A percentile compares a stretch with the other conserved stretches of the same genome.
phyloP scores from a whole-genome alignment of 2,797 vertebrate genomes.

The Cygnus olor region DNA sequence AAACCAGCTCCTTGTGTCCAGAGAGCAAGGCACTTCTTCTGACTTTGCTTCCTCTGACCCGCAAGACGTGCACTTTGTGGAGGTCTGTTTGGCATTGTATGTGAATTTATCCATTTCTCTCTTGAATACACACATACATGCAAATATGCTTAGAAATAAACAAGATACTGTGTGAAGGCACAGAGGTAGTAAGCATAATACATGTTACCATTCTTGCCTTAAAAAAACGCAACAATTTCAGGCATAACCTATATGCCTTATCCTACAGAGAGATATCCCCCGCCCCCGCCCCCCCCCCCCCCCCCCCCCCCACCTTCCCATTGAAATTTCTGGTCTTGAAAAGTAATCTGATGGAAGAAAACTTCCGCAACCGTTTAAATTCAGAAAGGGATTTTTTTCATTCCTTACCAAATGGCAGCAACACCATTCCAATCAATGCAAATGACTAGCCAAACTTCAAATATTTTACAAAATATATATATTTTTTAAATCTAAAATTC shows the following conservation, averaged over 20 bases:
- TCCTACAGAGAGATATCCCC: background rate
- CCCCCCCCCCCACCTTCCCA: fast-evolving
- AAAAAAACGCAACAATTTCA: background rate
- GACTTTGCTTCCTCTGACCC: background rate
- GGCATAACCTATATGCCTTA: background rate
- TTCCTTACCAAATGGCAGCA: background rate
- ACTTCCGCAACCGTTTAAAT: background rate
- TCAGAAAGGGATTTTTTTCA: background rate
- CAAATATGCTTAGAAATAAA: background rate
- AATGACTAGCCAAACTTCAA: background rate
- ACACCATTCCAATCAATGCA: background rate
- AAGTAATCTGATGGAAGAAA: background rate
- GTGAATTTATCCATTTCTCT: background rate
- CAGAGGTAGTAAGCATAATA: background rate
- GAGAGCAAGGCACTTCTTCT: background rate
- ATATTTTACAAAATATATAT: background rate
- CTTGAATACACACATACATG: background rate
- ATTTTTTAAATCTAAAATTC: background rate
- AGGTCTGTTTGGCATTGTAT: background rate
- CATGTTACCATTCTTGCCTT: background rate
- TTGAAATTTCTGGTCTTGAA: background rate
- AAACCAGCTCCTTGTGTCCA: background rate
- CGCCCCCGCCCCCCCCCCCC: fast-evolving
- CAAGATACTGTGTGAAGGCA: background rate
- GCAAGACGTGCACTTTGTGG: background rate